phyloP scores from a whole-genome alignment of 2,797 vertebrate genomes.

The Enteromius fasciolatus region DNA sequence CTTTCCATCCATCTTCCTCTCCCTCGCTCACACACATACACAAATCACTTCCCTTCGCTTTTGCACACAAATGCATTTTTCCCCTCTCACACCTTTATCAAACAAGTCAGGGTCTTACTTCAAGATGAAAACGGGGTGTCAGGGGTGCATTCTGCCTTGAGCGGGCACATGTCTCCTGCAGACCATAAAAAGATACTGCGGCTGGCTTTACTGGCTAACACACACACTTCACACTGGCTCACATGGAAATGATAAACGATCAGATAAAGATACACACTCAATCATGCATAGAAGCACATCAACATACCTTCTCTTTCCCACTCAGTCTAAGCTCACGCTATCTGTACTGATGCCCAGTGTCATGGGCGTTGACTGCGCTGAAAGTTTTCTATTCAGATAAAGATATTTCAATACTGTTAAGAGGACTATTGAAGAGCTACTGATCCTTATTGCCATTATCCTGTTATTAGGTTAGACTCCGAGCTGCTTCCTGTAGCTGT shows the following conservation, averaged over 20 bases:
- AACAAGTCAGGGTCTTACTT: conserved; percentile 21
- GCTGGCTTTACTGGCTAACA: neutral
- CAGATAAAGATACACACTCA: neutral
- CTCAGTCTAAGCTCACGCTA: neutral
- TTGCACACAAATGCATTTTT: conserved; percentile 15
- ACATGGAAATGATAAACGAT: conserved; percentile 17
- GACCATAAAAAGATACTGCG: conserved; percentile 3
- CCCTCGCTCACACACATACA: conserved; percentile 29
- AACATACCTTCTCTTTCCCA: neutral
- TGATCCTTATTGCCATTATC: conserved; percentile 54
- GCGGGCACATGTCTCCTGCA: neutral
- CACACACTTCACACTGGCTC: neutral
- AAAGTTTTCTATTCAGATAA: conserved; percentile 69
- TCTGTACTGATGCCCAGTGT: conserved; percentile 13
- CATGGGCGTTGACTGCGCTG: conserved; percentile 9
- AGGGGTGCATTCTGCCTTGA: conserved; percentile 8
- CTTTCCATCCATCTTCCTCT: conserved; percentile 26
- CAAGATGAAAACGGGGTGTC: conserved; percentile 27
- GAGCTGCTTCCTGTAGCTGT: conserved; percentile 44
- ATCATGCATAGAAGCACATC: neutral
- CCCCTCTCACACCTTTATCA: conserved; percentile 20
- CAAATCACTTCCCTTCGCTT: conserved; percentile 1
- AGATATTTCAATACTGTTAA: conserved; percentile 71
- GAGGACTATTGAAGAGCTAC: conserved; percentile 65
- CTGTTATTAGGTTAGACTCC: conserved; percentile 49